Base-by-base conservation (phyloP, 2,113 vertebrate species). In the Heterocephalus glaber region DNA sequence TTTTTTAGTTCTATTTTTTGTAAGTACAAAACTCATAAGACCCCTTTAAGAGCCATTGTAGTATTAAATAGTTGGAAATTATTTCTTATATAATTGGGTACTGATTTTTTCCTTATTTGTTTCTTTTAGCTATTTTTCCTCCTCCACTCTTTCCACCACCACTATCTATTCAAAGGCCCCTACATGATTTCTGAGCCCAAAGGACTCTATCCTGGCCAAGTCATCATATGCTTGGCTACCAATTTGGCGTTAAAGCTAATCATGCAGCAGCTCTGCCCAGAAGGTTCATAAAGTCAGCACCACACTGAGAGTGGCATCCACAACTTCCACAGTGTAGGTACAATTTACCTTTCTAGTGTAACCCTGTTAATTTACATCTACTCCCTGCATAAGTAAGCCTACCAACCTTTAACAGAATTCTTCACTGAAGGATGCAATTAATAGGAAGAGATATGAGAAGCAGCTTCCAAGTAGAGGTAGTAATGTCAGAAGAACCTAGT, bases 61-160 rank as follows among this genome's bases (percentile, higher is more conserved):
- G 2, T 66, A 86, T 92, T 94, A 82, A 92, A 86, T 54, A 79
- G 22, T 82, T 92, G 22, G 94, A 28, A 61, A 76, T 58, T 60
- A 52, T 86, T 91, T 86, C 49, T 92, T 80, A 68, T 35, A 1
- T 41, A 56, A 80, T 52, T 38, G 10, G 68, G 63, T 19, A 54
- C 26, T 38, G n/a, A 30, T 76, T 86, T 60, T 89, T 5, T 81
- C 44, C 56, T 65, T 81, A 30, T 56, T 72, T 60, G 35, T 92
- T 33, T 89, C 35, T 38, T 83, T 81, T 83, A 90, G 38, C 6
- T 1, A 33, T 24, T 66, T 20, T 3, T 80, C 49, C 3, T 88
- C 49, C 38, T 93, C 70, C 16, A 16, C 3, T 41, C 19, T 65
- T 90, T 28, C 47, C 9, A 61, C 6, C 8, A 35, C 35, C 6